Base-by-base conservation (phyloP, 2,113 vertebrate species). In the Emberiza fucata region DNA sequence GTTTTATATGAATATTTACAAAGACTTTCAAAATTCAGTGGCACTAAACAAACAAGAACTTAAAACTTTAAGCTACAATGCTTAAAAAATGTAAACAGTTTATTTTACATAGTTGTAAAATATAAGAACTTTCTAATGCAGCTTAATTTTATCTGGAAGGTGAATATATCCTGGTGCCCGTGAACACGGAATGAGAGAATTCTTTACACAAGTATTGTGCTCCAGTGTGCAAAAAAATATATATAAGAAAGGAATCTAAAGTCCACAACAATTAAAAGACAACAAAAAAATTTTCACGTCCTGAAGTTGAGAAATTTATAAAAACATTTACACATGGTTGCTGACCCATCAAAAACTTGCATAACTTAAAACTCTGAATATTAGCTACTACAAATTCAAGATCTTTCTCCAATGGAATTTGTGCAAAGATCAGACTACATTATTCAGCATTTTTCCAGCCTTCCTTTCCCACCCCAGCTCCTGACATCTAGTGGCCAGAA, bases 61-160 rank as follows among this genome's bases (percentile, higher is more conserved):
- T 95, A 97, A 81, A 97, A 94, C 88, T 97, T 97, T 97, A 97
- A 98, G 97, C 97, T 98, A 98, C 96, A 98, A 97, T 98, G 98
- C 96, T 98, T 98, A 97, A 97, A 98, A 98, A 98, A 98, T 98
- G 98, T 98, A 98, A 98, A 98, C 98, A 98, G 92, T 98, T 98
- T 95, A 97, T 97, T 98, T 98, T 98, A 98, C 97, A 98, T 81
- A 96, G 92, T 98, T 97, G 95, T 98, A 98, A 97, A 98, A 98
- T 97, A 98, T 81, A 98, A 97, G 96, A 98, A 96, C 97, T 95
- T 98, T 88, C 95, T 98, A 98, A 97, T 78, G 85, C 33, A 97
- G 97, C 96, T 98, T 97, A 91, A 87, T 92, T 97, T 96, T 90
- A 78, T 93, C 94, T 91, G 88, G 69, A 88, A 97, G 95, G 95